Percentiles rank a stretch among this genome's conserved stretches.
These are phyloP conservation scores for Artibeus jamaicensis DNA, from an alignment of 2,797 vertebrate genomes.

Conservation along the genomic window DNA sequence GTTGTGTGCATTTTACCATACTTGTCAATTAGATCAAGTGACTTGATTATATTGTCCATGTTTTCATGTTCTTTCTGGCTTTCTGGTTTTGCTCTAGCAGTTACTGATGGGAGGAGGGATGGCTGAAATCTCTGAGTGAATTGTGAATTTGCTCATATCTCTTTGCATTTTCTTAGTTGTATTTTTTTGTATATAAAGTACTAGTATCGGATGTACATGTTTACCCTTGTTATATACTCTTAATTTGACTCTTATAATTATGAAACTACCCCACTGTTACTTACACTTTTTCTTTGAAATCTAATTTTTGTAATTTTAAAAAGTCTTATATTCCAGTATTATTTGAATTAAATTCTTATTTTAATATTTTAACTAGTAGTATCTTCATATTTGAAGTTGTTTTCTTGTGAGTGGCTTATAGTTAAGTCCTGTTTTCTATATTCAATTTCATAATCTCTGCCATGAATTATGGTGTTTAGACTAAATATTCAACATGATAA, in stretches of 20 bases:
- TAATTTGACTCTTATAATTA: not conserved
- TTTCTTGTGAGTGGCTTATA: not conserved
- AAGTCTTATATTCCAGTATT: not conserved
- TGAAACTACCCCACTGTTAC: not conserved
- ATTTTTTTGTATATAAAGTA: not conserved
- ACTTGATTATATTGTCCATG: not conserved
- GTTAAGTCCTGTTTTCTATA: not conserved
- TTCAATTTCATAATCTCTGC: not conserved
- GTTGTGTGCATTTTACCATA: not conserved
- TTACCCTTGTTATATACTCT: not conserved
- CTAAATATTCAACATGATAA: not conserved
- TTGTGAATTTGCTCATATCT: not conserved
- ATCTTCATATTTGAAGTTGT: not conserved
- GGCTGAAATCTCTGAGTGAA: not conserved
- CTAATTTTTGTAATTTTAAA: not conserved
- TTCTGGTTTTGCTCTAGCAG: not conserved
- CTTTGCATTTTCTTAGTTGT: not conserved
- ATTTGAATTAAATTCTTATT: not conserved
- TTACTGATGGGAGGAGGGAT: not conserved
- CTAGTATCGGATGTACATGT: not conserved
- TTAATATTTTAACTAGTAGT: not conserved
- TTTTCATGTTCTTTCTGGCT: not conserved
- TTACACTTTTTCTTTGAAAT: not conserved
- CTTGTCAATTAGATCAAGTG: not conserved
- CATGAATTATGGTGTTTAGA: not conserved